phyloP scores from a whole-genome alignment of 2,888 invertebrate genomes.

The Phytoseiulus persimilis region DNA sequence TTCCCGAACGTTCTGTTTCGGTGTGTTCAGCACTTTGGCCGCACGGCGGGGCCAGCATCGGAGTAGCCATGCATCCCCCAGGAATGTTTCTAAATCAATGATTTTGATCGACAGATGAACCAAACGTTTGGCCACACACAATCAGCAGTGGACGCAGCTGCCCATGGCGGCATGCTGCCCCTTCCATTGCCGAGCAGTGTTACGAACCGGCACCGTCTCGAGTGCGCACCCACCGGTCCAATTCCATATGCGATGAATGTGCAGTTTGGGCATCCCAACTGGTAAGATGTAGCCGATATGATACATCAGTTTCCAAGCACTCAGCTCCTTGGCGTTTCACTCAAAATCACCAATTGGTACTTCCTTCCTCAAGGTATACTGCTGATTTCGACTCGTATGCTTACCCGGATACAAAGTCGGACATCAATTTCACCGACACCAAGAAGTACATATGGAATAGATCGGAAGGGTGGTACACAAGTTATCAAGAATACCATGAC shows the following conservation, averaged over 20 bases:
- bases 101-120: slow-evolving; percentile 6
- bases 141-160: slow-evolving; percentile 36
- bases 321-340: too few species aligned
- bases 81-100: not conserved
- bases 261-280: slow-evolving; percentile 36
- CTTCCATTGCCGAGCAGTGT: slow-evolving; percentile 19
- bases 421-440: slow-evolving; percentile 15
- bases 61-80: too few species aligned
- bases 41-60: too few species aligned
- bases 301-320: too few species aligned
- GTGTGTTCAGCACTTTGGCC: too few species aligned
- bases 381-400: slow-evolving; percentile 27
- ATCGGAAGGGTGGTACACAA: slow-evolving; percentile 36
- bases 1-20: too few species aligned
- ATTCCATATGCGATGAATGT: slow-evolving; percentile 35
- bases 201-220: slow-evolving; percentile 16
- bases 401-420: slow-evolving; percentile 25
- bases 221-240: slow-evolving; percentile 34
- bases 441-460: slow-evolving; percentile 38
- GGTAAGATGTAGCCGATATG: not conserved
- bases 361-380: not conserved
- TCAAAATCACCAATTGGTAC: too few species aligned
- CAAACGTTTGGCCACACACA: slow-evolving; percentile 34
- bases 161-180: slow-evolving; percentile 36
- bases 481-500: slow-evolving; percentile 24